Evolutionary conservation across 2,797 vertebrate genomes (phyloP), one percentile per base, ranked within the genome.

Genomic region (Ibycter americanus): DNA sequence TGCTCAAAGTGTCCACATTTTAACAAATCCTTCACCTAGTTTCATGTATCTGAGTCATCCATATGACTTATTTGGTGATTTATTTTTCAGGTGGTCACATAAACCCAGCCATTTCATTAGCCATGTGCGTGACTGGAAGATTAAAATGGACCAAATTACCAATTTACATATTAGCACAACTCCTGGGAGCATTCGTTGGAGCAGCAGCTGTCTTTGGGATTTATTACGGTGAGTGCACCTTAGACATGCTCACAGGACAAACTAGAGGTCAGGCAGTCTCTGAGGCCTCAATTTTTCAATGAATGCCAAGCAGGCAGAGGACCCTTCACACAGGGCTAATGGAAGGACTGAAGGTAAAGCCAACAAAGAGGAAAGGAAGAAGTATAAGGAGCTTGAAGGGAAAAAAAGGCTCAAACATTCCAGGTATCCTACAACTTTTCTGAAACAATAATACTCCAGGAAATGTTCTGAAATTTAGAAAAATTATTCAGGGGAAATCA

Each of bases 21-120:
- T 84, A 74, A 80, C 89, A 90, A 87, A 94, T 80, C 58, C 46
- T 80, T 66, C 61, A 65, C 54, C 46, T 81, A 67, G 62, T 76
- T 68, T 77, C 66, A 66, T 86, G 61, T 68, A 77, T 95, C 71
- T 2, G 54, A 90, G 51, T 84, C 84, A 90, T 73, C 46, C 32
- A 25, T 15, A 34, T 62, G 44, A 62, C 87, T 76, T 71, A 58
- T 52, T 78, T 87, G 83, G 42, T 90, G 83, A n/a, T 90, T 92
- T 97, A 83, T 87, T 89, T 96, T 98, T 40, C 97, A 99, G 99
- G 99, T 87, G 99, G 98, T 44, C 99, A 99, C 32, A 97, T 99
- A 93, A 99, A 99, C 97, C 99, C 99, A 22, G 99, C 99, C 0
- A 99, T 99, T 71, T 99, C 99, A 91, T 98, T 99, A 85, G 99